Base-by-base conservation (phyloP, 1,140 invertebrate species). In the Campoletis sonorensis region DNA sequence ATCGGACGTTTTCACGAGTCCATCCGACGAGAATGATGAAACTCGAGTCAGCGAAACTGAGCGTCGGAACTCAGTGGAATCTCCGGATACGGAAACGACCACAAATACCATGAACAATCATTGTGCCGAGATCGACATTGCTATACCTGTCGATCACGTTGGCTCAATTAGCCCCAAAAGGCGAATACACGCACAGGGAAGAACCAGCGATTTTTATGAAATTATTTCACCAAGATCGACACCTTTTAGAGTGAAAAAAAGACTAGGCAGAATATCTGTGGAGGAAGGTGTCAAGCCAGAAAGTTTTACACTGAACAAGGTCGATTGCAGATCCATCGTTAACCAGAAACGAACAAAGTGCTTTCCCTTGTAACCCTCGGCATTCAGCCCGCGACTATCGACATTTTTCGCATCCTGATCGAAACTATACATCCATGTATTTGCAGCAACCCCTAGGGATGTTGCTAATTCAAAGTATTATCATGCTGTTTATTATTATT, bases 231-330 rank as follows among this genome's bases (percentile, higher is more conserved):
- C 91, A 4, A 87, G 88, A 37, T 87, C 90, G 45, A 90, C 89
- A 16, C 88, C 91, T 3, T 92, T 92, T 68, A 87, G 89, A 72
- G 87, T 89, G 78, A 92, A 92, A 78, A 92, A 91, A 77, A 86
- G 91, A 58, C 86, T 92, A 40, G 90, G 88, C 0, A 87, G 88
- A 80, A 90, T 92, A 67, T 92, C 90, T 4, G 89, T 90, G 45
- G 91, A 91, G 79, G 90, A 92, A 26, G 86, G 86, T 15, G 86
- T 91, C 78, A 91, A 91, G 51, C 90, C 90, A 78, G 91, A 92
- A 80, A 92, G 87, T 81, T 92, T 92, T 86, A 89, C 89, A 72
- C 83, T 90, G 33, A 85, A 86, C 58, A 91, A 91, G 81, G 88
- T 90, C 80, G 89, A 91, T 85, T 91, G 88, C 84, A 90, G 87